Evolutionary conservation across 2,888 invertebrate genomes (phyloP).

Genomic region (Watsonalla binaria): DNA sequence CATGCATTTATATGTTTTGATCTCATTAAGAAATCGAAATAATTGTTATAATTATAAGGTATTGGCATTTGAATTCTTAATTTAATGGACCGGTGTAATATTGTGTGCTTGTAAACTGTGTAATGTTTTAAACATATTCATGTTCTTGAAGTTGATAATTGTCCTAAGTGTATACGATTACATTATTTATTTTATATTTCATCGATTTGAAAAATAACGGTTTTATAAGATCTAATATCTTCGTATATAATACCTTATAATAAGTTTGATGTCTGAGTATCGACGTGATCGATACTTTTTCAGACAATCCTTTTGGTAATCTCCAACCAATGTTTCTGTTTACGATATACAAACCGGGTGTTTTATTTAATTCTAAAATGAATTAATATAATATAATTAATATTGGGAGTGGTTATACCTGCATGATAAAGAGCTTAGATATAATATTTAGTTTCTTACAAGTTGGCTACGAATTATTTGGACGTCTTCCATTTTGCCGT

Average conservation of each 20-base stretch:
- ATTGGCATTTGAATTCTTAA: not conserved
- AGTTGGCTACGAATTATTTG: conserved; percentile 78
- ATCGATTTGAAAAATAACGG: not conserved
- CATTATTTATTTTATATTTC: not conserved
- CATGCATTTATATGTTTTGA: conserved; percentile 71
- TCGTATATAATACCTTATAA: not conserved
- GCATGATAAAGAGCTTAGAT: conserved; percentile 52
- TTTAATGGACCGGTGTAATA: not conserved
- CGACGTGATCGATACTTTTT: not conserved
- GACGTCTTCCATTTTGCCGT: conserved; percentile 70
- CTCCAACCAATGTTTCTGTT: not conserved
- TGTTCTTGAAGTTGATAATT: not conserved
- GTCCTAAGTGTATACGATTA: not conserved
- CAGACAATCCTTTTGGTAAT: no score
- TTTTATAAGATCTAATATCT: not conserved
- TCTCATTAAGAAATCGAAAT: conserved; percentile 54
- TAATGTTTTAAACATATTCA: conserved; percentile 1
- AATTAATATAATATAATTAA: conserved; percentile 2
- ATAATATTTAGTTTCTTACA: conserved; percentile 52
- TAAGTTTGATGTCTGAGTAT: not conserved
- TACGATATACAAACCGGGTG: not conserved
- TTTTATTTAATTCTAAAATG: not conserved
- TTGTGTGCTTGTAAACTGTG: not conserved
- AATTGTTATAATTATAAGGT: conserved; percentile 1
- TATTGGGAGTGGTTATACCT: conserved; percentile 24